Base-by-base conservation (phyloP, 2,797 vertebrate species). In the Luscinia megarhynchos region DNA sequence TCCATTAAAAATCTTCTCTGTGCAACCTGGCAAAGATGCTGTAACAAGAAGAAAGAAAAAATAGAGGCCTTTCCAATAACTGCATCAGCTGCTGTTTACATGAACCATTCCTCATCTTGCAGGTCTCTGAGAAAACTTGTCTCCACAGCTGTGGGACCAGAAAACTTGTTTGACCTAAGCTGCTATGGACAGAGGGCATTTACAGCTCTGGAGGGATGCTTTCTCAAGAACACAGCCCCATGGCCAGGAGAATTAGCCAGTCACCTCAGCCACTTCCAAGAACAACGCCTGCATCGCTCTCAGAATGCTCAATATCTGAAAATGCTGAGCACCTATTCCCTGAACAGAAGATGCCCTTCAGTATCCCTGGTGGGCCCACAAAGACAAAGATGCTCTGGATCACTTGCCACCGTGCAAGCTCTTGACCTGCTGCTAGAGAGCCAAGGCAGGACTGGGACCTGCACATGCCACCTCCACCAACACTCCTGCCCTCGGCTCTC, bases 251-350 rank as follows among this genome's bases (percentile, higher is more conserved):
- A 81, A 91, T 50, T 46, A 78, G 34, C 18, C 40, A 70, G 48
- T 73, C 79, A 82, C 73, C 91, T 89, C 85, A 85, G 69, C 48
- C 51, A 54, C 30, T 82, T 63, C 45, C 53, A 84, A 72, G 55
- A 95, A 30, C 14, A 3, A 84, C 69, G 59, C 22, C 36, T 73
- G 51, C 79, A 80, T 43, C 26, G 11, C 2, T 1, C 75, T 64
- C 62, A 93, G 79, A 72, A 80, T 51, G 40, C 5, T 48, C 74
- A 78, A 83, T 9, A 36, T 40, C 84, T 1, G 1, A 87, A 92
- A 94, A 80, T 6, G 10, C 64, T 41, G 72, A 87, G 78, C 24
- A 78, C 40, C 40, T 78, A 46, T 64, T 46, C 66, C 87, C n/a
- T 76, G 34, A 81, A 59, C 11, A 69, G 34, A 41, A 50, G 54